phyloP scores from a whole-genome alignment of 2,888 invertebrate species.

The Maniola hyperantus region DNA sequence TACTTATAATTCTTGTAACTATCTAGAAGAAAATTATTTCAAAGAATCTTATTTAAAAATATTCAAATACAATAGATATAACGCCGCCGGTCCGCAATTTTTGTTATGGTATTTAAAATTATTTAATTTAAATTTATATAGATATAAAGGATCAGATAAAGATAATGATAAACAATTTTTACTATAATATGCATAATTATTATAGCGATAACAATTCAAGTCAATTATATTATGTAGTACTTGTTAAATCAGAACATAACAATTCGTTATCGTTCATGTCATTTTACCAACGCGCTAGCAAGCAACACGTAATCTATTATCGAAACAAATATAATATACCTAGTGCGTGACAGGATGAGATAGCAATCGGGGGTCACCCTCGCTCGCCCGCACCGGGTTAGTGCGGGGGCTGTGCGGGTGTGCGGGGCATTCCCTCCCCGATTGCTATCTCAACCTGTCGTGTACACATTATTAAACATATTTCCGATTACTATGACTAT shows the following conservation, averaged over 20 bases:
- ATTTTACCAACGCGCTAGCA: slow-evolving; percentile 1
- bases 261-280: slow-evolving; percentile 1
- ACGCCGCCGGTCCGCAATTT: too few relatives aligned
- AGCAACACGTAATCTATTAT: slow-evolving; percentile 4
- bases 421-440: too few relatives aligned
- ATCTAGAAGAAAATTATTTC: too few relatives aligned
- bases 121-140: too few relatives aligned
- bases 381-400: too few relatives aligned
- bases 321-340: slow-evolving; percentile 10
- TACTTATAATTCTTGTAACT: too few relatives aligned
- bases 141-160: background rate
- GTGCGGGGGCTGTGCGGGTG: too few relatives aligned
- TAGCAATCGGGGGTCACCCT: too few relatives aligned
- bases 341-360: too few relatives aligned
- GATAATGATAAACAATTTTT: background rate
- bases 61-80: background rate
- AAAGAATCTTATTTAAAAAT: too few relatives aligned
- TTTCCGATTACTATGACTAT: background rate
- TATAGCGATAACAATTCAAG: background rate
- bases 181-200: background rate
- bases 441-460: too few relatives aligned
- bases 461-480: background rate
- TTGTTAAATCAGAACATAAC: background rate
- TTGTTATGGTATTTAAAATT: too few relatives aligned
- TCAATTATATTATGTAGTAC: slow-evolving; percentile 5